Base-by-base conservation (phyloP, 2,888 invertebrate genomes). In the Drosophila pegasa region DNA sequence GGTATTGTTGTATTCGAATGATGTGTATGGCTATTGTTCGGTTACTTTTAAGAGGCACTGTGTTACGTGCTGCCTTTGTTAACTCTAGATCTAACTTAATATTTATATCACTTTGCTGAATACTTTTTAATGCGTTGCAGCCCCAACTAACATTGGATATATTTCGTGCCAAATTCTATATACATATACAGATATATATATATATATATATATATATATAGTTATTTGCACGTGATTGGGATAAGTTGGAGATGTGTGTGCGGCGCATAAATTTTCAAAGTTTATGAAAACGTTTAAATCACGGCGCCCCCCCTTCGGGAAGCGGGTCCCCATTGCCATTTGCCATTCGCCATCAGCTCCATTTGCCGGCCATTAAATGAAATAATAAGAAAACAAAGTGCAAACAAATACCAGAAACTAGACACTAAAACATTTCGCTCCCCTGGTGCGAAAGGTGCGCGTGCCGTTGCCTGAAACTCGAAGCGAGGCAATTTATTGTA, bases 401-500 rank as follows among this genome's bases (percentile, higher is more conserved):
- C 58, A 65, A 65, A 71, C 61, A 65, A 65, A 61, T 41, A 50
- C 35, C 68, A 62, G 54, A 74, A 60, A 72, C 43, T 61, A 72
- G 66, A 73, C 48, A 60, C 73, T 50, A 50, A 59, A 60, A 78
- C 68, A 78, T 78, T 68, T 54, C 31, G 12, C 22, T 22, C n/a
- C 35, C 14, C 67, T 43, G 20, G 43, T 9, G 37, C 43, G 45
- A 68, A 68, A 60, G 65, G 68, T 77, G 68, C 54, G 71, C 40
- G 80, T 37, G 50, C 10, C 22, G 63, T 31, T 45, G 62, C 41
- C 41, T 47, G 74, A 58, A 67, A 72, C 69, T 79, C 65, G 75
- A 71, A 54, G 41, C 74, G 64, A 65, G 65, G 70, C 79, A 84
- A 84, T 81, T 76, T 70, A 67, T 55, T 58, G 78, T 67, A 84